Conservation (phyloP, 1,140 invertebrate genomes). For the Microplitis demolitor region DNA sequence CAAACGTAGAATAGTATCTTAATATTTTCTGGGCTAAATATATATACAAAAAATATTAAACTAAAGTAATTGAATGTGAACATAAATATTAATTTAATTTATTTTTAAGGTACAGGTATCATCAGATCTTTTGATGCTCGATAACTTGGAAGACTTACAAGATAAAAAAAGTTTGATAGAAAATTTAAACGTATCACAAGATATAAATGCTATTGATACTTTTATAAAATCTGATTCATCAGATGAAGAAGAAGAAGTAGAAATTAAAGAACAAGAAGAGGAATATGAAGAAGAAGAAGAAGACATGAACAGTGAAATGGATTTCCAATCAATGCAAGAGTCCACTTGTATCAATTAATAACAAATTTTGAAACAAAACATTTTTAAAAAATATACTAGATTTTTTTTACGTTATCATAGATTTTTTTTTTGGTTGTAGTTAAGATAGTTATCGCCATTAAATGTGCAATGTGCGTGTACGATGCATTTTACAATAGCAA, state of each 20-base stretch:
- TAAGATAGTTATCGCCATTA: constrained; percentile 34
- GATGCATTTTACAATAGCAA: constrained; percentile 54
- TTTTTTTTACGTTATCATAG: background rate
- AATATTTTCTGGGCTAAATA: no score
- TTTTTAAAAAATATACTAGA: background rate
- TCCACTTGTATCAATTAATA: constrained; percentile 8
- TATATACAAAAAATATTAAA: background rate
- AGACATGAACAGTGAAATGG: constrained; percentile 35
- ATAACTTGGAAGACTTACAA: constrained; percentile 19
- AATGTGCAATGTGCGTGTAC: constrained; percentile 39
- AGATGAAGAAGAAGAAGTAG: constrained; percentile 27
- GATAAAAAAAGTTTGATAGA: constrained; percentile 28
- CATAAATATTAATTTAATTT: no score
- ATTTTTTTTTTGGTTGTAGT: constrained; percentile 21
- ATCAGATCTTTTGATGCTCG: no score
- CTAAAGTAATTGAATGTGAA: no score
- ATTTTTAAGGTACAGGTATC: no score
- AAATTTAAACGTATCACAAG: constrained; percentile 28
- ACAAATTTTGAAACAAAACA: constrained; percentile 29
- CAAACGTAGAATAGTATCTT: no score
- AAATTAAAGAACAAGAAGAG: background rate
- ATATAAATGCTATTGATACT: constrained; percentile 33
- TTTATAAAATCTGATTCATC: constrained; percentile 32
- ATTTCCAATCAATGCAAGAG: constrained; percentile 34
- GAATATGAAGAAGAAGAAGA: background rate